Base-by-base conservation (phyloP, 2,797 vertebrate genomes). In the Tauraco hartlaubi region DNA sequence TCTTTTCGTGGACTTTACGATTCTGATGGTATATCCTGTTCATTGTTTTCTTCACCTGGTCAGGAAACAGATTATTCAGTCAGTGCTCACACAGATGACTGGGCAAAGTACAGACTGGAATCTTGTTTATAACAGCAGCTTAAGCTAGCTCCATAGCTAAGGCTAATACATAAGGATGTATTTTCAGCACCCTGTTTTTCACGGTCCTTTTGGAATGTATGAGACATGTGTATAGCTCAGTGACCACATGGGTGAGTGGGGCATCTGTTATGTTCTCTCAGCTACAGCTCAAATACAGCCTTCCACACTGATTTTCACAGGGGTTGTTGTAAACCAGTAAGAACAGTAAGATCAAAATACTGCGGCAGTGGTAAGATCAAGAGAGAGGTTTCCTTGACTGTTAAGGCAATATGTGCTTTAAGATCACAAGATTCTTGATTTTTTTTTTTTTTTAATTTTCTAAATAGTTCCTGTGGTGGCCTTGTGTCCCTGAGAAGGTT, bases 21-120 rank as follows among this genome's bases (percentile, higher is more conserved):
- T 99, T 99, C 98, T 99, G 99, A 95, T 99, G 99, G 94, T 99
- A 99, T 92, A 99, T 98, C 89, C 99, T 98, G 98, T 99, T 99
- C 97, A 99, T 98, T 9, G 98, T 98, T 95, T 92, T 95, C 95
- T 99, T 99, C 37, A 99, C 99, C 99, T 99, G 95, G 67, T 81
- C 49, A 54, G n/a, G 91, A 94, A 95, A 85, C 23, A 86, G 80
- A 43, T 84, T 59, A 79, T 67, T 90, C 59, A 79, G 56, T 58
- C 88, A 82, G 28, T 74, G 64, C 41, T 92, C 51, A 49, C 58
- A 64, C 46, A 85, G 85, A 88, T 79, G 63, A 84, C 83, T 79
- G 56, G 15, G 77, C 80, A 93, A 93, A 94, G 41, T 67, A 84
- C 85, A 79, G 79, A 33, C 5, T 79, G 83, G 96, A 92, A 96